Conservation (phyloP, 2,888 invertebrate species). For the Microctonus hyperodae region DNA sequence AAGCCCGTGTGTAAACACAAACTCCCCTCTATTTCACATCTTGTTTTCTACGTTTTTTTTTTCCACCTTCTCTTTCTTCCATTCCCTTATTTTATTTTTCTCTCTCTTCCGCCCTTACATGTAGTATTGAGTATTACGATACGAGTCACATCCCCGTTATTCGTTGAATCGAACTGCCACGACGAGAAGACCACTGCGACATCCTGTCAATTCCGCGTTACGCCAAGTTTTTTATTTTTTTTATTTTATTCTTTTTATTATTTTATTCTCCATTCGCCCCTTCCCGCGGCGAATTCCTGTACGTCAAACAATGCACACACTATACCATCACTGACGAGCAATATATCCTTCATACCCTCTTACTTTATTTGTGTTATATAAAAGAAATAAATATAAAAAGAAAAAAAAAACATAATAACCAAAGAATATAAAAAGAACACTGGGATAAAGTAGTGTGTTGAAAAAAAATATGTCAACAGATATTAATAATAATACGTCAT, state of each 20-base stretch:
- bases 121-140: conserved; percentile 14
- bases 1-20: conserved; percentile 56
- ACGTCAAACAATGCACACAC: background rate
- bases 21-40: conserved; percentile 35
- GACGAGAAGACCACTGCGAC: conserved; percentile 39
- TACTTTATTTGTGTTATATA: background rate
- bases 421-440: background rate
- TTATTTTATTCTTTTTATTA: conserved; percentile 9
- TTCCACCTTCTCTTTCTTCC: background rate
- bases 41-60: background rate
- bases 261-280: background rate
- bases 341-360: conserved; percentile 10
- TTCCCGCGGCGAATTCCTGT: background rate
- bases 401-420: background rate
- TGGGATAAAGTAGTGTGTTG: too few relatives aligned
- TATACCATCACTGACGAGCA: background rate
- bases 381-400: background rate
- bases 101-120: background rate
- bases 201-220: conserved; percentile 42
- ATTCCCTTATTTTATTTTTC: background rate
- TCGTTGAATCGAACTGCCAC: conserved; percentile 36
- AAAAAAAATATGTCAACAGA: conserved; percentile 26
- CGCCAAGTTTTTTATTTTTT: conserved; percentile 24
- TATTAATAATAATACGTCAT: conserved; percentile 33
- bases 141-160: conserved; percentile 20